Conservation (phyloP, 2,888 invertebrate genomes). For the Petrolisthes manimaculis region DNA sequence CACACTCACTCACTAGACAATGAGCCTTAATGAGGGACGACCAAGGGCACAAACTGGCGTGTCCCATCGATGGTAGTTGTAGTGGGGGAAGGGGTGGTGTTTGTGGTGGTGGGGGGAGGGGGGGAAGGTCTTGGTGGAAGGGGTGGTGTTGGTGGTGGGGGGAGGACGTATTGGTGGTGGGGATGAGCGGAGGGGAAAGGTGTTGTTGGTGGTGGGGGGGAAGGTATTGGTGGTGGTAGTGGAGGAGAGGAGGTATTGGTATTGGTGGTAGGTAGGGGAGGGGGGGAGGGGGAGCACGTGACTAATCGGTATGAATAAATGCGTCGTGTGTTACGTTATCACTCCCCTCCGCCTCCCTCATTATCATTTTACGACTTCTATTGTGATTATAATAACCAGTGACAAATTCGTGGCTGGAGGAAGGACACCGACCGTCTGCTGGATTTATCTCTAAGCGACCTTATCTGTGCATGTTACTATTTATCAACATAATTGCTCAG, state of each 20-base stretch:
- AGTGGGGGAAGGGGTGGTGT: background rate
- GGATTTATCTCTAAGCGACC: background rate
- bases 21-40: background rate
- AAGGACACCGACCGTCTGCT: constrained; percentile 34
- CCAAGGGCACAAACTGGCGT: background rate
- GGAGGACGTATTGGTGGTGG: too few relatives aligned
- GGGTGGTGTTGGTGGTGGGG: too few relatives aligned
- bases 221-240: background rate
- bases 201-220: background rate
- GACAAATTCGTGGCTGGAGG: constrained; percentile 52
- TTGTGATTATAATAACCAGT: constrained; percentile 55
- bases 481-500: constrained; percentile 55
- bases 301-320: constrained; percentile 39
- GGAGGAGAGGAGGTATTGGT: background rate
- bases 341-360: constrained; percentile 23
- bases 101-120: background rate
- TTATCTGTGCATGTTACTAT: constrained; percentile 46
- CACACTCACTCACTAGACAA: background rate
- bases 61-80: background rate
- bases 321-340: constrained; percentile 42
- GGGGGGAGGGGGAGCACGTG: background rate
- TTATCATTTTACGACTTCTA: constrained; percentile 52
- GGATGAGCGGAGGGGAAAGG: background rate
- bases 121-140: too few relatives aligned
- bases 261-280: background rate